Evolutionary conservation across 2,888 invertebrate genomes (phyloP), one percentile per base, ranked within the genome.

Genomic region (Synanthedon vespiformis): DNA sequence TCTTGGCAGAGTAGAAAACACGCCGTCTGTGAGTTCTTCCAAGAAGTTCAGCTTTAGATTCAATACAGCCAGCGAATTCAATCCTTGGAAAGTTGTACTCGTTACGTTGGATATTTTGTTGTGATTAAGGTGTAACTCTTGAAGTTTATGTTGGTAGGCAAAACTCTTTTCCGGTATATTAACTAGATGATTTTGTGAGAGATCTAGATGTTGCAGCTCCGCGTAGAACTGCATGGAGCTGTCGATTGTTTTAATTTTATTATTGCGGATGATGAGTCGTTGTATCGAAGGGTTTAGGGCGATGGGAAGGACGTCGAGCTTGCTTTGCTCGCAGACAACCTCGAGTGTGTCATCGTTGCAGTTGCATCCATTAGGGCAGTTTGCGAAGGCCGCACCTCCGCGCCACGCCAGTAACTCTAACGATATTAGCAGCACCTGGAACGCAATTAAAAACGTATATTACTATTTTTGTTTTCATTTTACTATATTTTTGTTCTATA

Each of bases 291-390:
- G 97, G 84, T 97, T 97, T 58, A 97, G 88, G 2, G 95, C 94
- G 67, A 96, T 96, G 56, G 96, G 96, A 57, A 97, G 90, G 53
- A 95, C 95, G 82, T 95, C 95, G 56, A 97, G 89, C 61, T 93
- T 93, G 70, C 95, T 95, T 71, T 92, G 93, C 64, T 94, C 92
- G 81, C 96, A 97, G 61, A 92, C 92, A 51, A 96, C 96, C 54
- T 94, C 93, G 61, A 95, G 90, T 10, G 93, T 95, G 60, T 95
- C 95, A 72, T 97, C 96, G 82, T 96, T 94, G 87, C 97, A 97
- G 74, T 89, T 90, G 82, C 97, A 97, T 61, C 93, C 94, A 57
- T 84, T 90, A n/a, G 96, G 96, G 72, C 96, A 97, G 82, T 94
- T 92, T 53, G 93, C 93, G 58, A 92, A 82, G 40, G 90, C 91